A percentile compares a stretch with the other conserved stretches of the same genome.
Conservation (phyloP, 2,888 invertebrate species). For the Acrocera orbiculus region DNA sequence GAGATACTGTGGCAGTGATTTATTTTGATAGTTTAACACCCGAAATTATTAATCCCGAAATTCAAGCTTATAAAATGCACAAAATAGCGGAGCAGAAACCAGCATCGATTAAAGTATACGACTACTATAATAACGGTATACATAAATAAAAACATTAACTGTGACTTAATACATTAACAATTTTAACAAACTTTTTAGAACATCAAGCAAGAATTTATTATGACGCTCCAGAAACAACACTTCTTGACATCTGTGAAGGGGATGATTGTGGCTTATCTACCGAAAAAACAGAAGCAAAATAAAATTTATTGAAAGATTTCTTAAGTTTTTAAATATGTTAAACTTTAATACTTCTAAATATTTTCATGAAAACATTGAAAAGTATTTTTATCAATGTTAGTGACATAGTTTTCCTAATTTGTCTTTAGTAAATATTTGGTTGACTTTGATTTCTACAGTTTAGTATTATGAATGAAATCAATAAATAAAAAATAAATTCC, state of each 20-base stretch:
- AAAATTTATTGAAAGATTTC: too few species aligned
- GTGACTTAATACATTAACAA: too few species aligned
- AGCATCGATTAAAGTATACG: conserved; percentile 67
- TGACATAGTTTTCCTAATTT: too few species aligned
- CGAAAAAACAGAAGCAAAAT: too few species aligned
- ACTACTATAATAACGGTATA: conserved; percentile 82
- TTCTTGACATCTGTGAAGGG: conserved; percentile 71
- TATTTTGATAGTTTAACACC: conserved; percentile 51
- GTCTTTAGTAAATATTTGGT: too few species aligned
- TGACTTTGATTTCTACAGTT: too few species aligned
- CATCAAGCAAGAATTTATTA: conserved; percentile 71
- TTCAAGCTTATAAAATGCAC: conserved; percentile 65
- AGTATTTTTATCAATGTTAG: too few species aligned
- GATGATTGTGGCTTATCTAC: conserved; percentile 33
- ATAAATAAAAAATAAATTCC: too few species aligned
- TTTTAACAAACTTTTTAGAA: conserved; percentile 33
- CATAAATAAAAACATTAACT: background rate
- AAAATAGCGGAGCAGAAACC: conserved; percentile 75
- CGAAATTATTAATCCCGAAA: conserved; percentile 60
- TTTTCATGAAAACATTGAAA: too few species aligned
- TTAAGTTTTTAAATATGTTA: too few species aligned
- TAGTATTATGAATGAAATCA: too few species aligned
- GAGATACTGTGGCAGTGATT: conserved; percentile 42
- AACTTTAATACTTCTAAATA: too few species aligned
- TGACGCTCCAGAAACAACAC: conserved; percentile 39